A percentile compares a stretch with the other conserved stretches of the same genome.
Conservation (phyloP, 2,113 vertebrate species). For the Tinamus guttatus region DNA sequence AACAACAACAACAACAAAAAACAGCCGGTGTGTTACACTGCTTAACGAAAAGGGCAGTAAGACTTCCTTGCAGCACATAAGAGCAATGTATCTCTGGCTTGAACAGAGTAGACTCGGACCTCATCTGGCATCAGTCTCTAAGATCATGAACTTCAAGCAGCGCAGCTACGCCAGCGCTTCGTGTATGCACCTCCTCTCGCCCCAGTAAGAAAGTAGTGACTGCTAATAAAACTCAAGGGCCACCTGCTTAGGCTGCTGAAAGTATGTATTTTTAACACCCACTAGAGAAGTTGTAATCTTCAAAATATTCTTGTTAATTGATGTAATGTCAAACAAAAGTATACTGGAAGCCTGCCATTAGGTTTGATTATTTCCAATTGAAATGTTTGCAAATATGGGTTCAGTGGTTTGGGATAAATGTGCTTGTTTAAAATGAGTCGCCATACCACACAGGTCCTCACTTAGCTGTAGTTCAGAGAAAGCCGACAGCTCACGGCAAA, state of each 20-base stretch:
- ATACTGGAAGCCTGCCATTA: background rate
- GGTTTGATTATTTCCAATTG: conserved; percentile 22
- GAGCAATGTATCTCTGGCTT: accelerated
- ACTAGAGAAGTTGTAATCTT: background rate
- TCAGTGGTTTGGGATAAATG: background rate
- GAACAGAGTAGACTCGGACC: background rate
- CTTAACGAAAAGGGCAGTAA: background rate
- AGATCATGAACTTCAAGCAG: background rate
- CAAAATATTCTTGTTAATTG: background rate
- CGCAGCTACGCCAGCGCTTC: background rate
- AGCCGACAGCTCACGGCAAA: background rate
- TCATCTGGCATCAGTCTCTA: background rate
- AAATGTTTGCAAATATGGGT: background rate
- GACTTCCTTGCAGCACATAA: background rate
- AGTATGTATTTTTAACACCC: background rate
- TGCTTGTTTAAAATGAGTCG: background rate
- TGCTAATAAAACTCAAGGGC: background rate
- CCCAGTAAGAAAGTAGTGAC: background rate
- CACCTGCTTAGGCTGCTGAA: background rate
- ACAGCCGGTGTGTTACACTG: background rate
- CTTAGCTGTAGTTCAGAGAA: background rate
- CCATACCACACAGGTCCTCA: background rate
- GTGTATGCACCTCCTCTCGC: background rate
- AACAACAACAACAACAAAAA: background rate
- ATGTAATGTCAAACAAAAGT: background rate